These are phyloP conservation scores for Danio choprae DNA, from an alignment of 2,797 vertebrate genomes.

Conservation along the genomic window DNA sequence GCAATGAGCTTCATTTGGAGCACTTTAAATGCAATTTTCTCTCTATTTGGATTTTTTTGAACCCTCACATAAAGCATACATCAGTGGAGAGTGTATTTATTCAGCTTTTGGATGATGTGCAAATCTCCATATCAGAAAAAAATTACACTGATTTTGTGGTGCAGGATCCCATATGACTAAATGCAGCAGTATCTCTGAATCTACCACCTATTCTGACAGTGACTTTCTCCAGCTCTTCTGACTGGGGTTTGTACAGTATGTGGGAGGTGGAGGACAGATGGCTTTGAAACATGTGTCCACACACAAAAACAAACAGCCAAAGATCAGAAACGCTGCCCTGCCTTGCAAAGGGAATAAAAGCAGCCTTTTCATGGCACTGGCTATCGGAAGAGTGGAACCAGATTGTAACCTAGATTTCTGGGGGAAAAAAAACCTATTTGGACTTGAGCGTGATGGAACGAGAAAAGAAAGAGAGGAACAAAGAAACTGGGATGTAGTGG, in stretches of 20 bases:
- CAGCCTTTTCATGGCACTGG: constrained; percentile 56
- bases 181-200: constrained; percentile 1
- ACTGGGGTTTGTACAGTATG: neutral
- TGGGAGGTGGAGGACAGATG: constrained; percentile 64
- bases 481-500: neutral
- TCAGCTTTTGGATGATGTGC: too few species aligned
- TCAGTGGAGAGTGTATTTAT: too few species aligned
- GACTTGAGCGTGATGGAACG: constrained; percentile 42
- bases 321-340: constrained; percentile 41
- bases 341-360: constrained; percentile 48
- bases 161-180: neutral
- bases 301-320: constrained; percentile 68
- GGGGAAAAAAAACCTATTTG: constrained; percentile 45
- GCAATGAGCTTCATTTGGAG: too few species aligned
- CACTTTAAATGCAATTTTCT: too few species aligned
- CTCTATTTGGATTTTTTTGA: too few species aligned
- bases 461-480: constrained; percentile 29
- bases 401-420: constrained; percentile 70
- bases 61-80: too few species aligned
- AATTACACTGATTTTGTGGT: too few species aligned
- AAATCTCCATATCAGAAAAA: too few species aligned
- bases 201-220: neutral
- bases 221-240: neutral
- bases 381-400: constrained; percentile 72
- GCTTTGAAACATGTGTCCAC: constrained; percentile 69